These are phyloP conservation scores for Zaprionus tsacasi DNA, from an alignment of 1,140 invertebrate species.

Conservation along the genomic window DNA sequence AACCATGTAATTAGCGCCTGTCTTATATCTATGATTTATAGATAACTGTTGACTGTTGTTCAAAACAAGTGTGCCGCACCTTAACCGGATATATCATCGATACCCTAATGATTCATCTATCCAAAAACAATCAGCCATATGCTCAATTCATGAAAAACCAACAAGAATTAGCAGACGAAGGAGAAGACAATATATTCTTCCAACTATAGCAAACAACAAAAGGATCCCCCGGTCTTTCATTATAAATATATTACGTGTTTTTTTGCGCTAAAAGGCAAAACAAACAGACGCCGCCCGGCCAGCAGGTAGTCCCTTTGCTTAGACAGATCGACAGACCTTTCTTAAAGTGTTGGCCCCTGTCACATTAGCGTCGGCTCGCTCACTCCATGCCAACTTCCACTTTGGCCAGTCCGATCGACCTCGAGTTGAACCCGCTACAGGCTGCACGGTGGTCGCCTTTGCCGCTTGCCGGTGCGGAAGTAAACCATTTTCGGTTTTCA, in stretches of 20 bases:
- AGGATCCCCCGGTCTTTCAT: slow-evolving; percentile 58
- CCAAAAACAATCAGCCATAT: slow-evolving; percentile 58
- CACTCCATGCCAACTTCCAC: slow-evolving; percentile 16
- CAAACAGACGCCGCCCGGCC: slow-evolving; percentile 69
- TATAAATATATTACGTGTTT: slow-evolving; percentile 81
- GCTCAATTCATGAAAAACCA: slow-evolving; percentile 61
- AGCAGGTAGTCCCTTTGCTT: slow-evolving; percentile 48
- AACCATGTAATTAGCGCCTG: not conserved
- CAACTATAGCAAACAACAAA: slow-evolving; percentile 4
- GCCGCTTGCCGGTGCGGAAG: slow-evolving; percentile 66
- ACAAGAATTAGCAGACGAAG: slow-evolving; percentile 64
- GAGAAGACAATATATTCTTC: not conserved
- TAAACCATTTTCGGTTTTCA: slow-evolving; percentile 67
- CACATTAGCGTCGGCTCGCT: slow-evolving; percentile 60
- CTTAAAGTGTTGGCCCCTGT: slow-evolving; percentile 75
- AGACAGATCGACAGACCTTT: slow-evolving; percentile 29
- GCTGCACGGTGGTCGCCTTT: slow-evolving; percentile 55
- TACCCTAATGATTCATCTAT: slow-evolving; percentile 59
- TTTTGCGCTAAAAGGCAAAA: slow-evolving; percentile 60
- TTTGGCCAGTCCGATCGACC: not conserved
- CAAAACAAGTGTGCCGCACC: slow-evolving; percentile 14
- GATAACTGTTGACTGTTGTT: slow-evolving; percentile 47
- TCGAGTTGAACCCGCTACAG: slow-evolving; percentile 56
- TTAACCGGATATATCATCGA: slow-evolving; percentile 55
- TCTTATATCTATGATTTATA: slow-evolving; percentile 54